Evolutionary conservation across 2,888 invertebrate genomes (phyloP), one percentile per base, ranked within the genome.

Genomic region (Tromatobia lineatoria): DNA sequence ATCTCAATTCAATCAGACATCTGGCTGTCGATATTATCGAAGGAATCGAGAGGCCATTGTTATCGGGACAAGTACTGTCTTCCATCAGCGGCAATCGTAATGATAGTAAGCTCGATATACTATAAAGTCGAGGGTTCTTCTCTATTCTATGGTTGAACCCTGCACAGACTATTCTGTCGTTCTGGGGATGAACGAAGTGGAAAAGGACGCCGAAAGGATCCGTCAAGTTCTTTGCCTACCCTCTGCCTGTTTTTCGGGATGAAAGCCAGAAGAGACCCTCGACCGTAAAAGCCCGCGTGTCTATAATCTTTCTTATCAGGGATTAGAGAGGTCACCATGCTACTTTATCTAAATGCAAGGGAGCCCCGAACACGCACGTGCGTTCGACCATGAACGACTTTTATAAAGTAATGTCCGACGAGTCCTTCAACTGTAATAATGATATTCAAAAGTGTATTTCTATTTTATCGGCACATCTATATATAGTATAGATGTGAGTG

Each of bases 221-320:
- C 42, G 13, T 25, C 23, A 61, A 38, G 13, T 23, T 47, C 20
- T 20, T 45, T 20, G 11, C 38, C 23, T 42, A 15, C 67, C 6
- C 42, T 23, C 2, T 25, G 45, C 38, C 38, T 61, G 20, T 38
- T 45, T 45, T 29, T 25, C 71, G 20, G 57, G 47, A 66, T 47
- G 54, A 34, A 80, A 45, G 45, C 42, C 59, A 23, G 59, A 45
- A n/a, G 38, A 38, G 38, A 38, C 38, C 69, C 34, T 34, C 29
- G 38, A 20, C 42, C 47, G 52, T 47, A 64, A 50, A 59, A 50
- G 15, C 23, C 18, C 75, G 79, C 74, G 64, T 80, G 61, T 80
- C 83, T 52, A 42, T 83, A 83, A 83, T 83, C 83, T 80, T 70
- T 80, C 83, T 83, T 83, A 83, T 83, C 83, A 64, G 64, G 70